Percentiles rank a stretch among this genome's conserved stretches.
Conservation (phyloP, 2,113 vertebrate species). For the Aldabrachelys gigantea region DNA sequence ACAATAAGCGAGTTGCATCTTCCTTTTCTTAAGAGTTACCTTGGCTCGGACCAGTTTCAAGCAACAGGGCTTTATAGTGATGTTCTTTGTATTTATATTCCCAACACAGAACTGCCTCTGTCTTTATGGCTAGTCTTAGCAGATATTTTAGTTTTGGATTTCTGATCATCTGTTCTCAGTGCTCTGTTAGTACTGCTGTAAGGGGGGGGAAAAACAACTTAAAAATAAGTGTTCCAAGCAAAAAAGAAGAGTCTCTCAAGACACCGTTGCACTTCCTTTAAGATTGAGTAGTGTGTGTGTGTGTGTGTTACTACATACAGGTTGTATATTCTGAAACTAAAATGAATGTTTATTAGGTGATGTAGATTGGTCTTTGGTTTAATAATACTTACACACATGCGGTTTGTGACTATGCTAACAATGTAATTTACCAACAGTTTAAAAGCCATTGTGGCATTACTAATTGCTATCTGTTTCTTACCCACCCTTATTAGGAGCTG, state of each 20-base stretch:
- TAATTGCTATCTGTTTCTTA: slow-evolving; percentile 53
- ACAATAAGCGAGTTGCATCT: not conserved
- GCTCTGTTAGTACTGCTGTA: slow-evolving; percentile 70
- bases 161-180: slow-evolving; percentile 39
- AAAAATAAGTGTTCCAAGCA: slow-evolving; percentile 39
- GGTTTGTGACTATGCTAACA: slow-evolving; percentile 30
- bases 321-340: slow-evolving; percentile 8
- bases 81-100: slow-evolving; percentile 8
- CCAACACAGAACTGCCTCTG: not conserved
- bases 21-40: slow-evolving; percentile 33
- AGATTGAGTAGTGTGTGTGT: not conserved
- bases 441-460: slow-evolving; percentile 54
- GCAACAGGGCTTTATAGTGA: not conserved
- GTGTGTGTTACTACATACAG: not conserved
- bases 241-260: slow-evolving; percentile 39
- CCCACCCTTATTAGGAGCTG: slow-evolving; percentile 1
- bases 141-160: slow-evolving; percentile 57
- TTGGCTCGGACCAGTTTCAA: slow-evolving; percentile 24
- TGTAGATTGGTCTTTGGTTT: slow-evolving; percentile 17
- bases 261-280: slow-evolving; percentile 8
- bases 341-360: slow-evolving; percentile 31
- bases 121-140: slow-evolving; percentile 29
- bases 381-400: not conserved
- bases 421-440: slow-evolving; percentile 54
- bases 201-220: slow-evolving; percentile 17